phyloP scores from a whole-genome alignment of 1,140 invertebrate genomes.

The Bombus affinis region DNA sequence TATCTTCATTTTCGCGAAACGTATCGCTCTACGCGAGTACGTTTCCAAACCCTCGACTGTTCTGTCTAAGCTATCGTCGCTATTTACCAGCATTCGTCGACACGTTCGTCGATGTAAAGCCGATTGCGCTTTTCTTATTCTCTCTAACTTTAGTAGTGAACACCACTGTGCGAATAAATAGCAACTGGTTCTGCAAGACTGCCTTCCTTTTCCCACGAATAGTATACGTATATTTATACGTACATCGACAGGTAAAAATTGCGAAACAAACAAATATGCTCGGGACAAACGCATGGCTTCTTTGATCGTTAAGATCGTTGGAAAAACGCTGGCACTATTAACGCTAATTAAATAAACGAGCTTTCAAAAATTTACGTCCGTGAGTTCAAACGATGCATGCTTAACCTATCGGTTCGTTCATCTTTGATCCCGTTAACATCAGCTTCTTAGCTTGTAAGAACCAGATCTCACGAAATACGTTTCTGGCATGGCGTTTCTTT shows the following conservation, averaged over 20 bases:
- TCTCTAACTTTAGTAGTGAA: conserved; percentile 38
- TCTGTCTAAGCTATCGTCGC: conserved; percentile 15
- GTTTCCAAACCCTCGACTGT: conserved; percentile 2
- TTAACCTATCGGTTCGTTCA: not conserved
- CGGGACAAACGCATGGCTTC: not conserved
- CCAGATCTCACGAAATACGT: conserved; percentile 69
- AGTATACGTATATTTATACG: not conserved
- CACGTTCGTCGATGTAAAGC: not conserved
- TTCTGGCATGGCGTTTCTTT: conserved; percentile 80
- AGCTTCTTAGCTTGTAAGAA: conserved; percentile 70
- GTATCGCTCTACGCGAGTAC: not conserved
- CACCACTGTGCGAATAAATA: conserved; percentile 12
- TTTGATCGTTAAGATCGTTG: too few relatives aligned
- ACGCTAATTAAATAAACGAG: not conserved
- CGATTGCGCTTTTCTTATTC: conserved; percentile 49
- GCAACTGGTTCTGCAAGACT: conserved; percentile 64
- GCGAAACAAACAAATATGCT: not conserved
- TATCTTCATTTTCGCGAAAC: not conserved
- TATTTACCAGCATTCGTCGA: not conserved
- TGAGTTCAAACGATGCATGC: rapidly evolving
- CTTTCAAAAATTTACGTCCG: not conserved
- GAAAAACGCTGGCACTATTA: not conserved
- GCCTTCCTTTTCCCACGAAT: not conserved
- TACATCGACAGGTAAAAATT: not conserved
- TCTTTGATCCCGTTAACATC: conserved; percentile 27